Percentiles rank a stretch among this genome's conserved stretches.
Conservation (phyloP, 2,113 vertebrate genomes). For the Stomatorhinus ivindoensis region DNA sequence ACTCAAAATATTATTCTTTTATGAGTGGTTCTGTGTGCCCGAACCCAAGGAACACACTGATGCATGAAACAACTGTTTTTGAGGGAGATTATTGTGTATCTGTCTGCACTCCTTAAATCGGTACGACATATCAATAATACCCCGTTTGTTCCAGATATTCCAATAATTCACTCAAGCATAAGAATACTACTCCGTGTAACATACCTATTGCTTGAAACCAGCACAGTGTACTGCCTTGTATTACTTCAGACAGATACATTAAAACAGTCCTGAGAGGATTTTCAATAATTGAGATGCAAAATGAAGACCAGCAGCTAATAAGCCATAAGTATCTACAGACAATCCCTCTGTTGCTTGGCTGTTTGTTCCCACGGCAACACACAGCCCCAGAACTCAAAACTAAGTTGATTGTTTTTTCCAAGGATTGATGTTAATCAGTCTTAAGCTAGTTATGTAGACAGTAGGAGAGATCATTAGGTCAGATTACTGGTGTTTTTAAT, state of each 20-base stretch:
- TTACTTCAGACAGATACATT: neutral
- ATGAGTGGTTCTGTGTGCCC: neutral
- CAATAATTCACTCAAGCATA: neutral
- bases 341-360: neutral
- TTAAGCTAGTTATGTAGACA: constrained; percentile 8
- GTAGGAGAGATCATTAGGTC: constrained; percentile 10
- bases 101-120: neutral
- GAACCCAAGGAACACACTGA: neutral
- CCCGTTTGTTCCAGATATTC: neutral
- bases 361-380: neutral
- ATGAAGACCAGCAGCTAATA: neutral
- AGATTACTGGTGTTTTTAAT: neutral
- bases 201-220: neutral
- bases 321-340: neutral
- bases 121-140: neutral
- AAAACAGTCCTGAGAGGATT: neutral
- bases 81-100: neutral
- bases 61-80: neutral
- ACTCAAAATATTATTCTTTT: neutral
- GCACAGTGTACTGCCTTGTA: neutral
- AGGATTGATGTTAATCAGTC: neutral
- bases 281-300: neutral
- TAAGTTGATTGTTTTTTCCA: neutral
- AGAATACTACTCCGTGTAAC: neutral
- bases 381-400: neutral